These are phyloP conservation scores for Onthophagus sagittarius DNA, from an alignment of 2,888 invertebrate species.

Conservation along the genomic window DNA sequence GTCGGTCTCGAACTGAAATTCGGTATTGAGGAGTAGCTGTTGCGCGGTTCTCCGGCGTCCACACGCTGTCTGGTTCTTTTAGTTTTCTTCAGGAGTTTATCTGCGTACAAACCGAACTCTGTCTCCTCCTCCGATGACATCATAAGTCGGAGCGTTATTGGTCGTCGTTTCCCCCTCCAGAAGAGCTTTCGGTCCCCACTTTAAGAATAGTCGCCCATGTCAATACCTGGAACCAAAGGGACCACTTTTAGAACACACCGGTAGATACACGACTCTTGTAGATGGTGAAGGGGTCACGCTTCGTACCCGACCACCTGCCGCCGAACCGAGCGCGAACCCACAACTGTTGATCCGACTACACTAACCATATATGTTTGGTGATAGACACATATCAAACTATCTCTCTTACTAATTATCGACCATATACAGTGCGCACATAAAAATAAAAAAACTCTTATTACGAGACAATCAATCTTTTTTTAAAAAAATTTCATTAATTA, in stretches of 20 bases:
- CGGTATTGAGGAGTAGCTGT: conserved; percentile 82
- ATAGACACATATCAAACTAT: conserved; percentile 2
- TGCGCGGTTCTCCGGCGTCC: conserved; percentile 93
- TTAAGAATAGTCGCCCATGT: conserved; percentile 53
- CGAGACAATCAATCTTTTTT: not conserved
- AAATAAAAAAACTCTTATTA: no score
- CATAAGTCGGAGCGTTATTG: conserved; percentile 85
- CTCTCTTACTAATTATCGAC: conserved; percentile 3
- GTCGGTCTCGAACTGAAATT: conserved; percentile 74
- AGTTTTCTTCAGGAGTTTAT: conserved; percentile 87
- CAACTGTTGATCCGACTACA: conserved; percentile 34
- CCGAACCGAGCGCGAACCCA: conserved; percentile 23
- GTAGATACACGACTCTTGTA: conserved; percentile 10
- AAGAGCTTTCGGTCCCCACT: conserved; percentile 52
- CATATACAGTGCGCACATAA: not conserved
- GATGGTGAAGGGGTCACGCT: conserved; percentile 9
- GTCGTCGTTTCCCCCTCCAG: conserved; percentile 64
- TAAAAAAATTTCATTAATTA: not conserved
- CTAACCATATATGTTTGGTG: not conserved
- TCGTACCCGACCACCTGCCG: conserved; percentile 32
- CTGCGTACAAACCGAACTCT: conserved; percentile 90
- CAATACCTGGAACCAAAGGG: conserved; percentile 37
- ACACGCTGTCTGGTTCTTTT: conserved; percentile 94
- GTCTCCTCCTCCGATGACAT: conserved; percentile 97
- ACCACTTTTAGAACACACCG: conserved; percentile 9